Base-by-base conservation (phyloP, 2,797 vertebrate genomes). In the Sciurus carolinensis region DNA sequence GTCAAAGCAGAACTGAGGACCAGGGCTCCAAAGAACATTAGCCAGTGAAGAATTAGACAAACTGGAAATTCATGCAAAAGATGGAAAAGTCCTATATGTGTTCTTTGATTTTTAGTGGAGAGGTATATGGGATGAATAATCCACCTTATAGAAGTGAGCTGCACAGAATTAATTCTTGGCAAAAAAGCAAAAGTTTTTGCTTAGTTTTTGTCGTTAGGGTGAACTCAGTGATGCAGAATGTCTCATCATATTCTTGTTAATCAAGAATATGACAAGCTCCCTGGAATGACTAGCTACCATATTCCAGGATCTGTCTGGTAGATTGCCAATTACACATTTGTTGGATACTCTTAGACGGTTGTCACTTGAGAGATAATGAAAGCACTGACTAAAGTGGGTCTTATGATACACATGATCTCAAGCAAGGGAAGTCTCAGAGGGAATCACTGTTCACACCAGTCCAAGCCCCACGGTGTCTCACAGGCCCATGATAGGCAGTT, bases 311-410 rank as follows among this genome's bases (percentile, higher is more conserved):
- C 20, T 4, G 24, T 62, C 26, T 69, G 50, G 15, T 47, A 36
- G 6, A 12, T 54, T 18, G 13, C 36, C 26, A 73, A 9, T 10
- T 54, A 62, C 10, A 42, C 0, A 1, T 39, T 11, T 72, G 39
- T 79, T 50, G 54, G 72, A 62, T 75, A 9, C 26, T 57, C 62
- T 28, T 75, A 50, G 3, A 18, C 50, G 86, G 59, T 64, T 83
- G 20, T 59, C 7, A 10, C 15, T 39, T 87, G 72, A 95, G 7
- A 47, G 12, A 90, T 95, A 92, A 94, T 95, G 96, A 96, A 96
- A 87, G 59, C 42, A 67, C 24, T 30, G 10, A 39, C 22, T 79
- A 52, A 80, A 20, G 11, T 28, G 36, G 7, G 7, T 50, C 47
- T 93, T 36, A 39, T 15, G 15, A 66, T 64, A 82, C 36, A 42